These are phyloP conservation scores for Phrynocephalus forsythii DNA, from an alignment of 2,797 vertebrate genomes.

Conservation along the genomic window DNA sequence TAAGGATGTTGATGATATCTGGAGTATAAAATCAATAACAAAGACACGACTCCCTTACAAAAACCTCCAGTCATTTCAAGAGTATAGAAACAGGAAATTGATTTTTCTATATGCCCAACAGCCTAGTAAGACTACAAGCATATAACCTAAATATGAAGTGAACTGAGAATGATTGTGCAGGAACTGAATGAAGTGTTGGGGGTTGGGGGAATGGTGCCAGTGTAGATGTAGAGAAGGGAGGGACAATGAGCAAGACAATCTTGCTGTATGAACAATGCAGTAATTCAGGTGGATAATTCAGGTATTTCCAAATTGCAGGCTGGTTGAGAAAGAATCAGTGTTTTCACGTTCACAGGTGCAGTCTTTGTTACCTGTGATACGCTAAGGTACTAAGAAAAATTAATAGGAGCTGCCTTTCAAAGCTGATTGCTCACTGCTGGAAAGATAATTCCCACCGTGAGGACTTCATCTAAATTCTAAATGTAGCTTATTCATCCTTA, in stretches of 20 bases:
- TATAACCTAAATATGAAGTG: constrained; percentile 67
- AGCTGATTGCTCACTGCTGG: background rate
- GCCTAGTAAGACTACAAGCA: background rate
- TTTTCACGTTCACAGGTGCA: background rate
- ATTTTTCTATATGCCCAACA: background rate
- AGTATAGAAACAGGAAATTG: constrained; percentile 38
- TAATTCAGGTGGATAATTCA: constrained; percentile 42
- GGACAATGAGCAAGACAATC: constrained; percentile 48
- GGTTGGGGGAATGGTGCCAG: constrained; percentile 19
- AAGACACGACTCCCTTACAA: constrained; percentile 20
- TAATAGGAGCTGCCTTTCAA: constrained; percentile 23
- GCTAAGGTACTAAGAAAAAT: constrained; percentile 41
- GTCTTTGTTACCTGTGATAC: constrained; percentile 2
- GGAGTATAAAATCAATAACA: constrained; percentile 23
- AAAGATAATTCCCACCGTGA: background rate
- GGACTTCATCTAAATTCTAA: constrained; percentile 2
- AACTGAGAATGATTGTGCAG: constrained; percentile 63
- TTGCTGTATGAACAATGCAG: constrained; percentile 44
- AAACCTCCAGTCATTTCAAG: background rate
- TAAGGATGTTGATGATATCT: background rate
- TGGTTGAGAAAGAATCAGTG: constrained; percentile 7
- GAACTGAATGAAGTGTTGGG: constrained; percentile 54
- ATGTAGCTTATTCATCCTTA: background rate
- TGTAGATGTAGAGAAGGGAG: constrained; percentile 51
- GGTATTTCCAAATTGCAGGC: constrained; percentile 38